Evolutionary conservation across 2,888 invertebrate species (phyloP).

Genomic region (Piscicola geometra): DNA sequence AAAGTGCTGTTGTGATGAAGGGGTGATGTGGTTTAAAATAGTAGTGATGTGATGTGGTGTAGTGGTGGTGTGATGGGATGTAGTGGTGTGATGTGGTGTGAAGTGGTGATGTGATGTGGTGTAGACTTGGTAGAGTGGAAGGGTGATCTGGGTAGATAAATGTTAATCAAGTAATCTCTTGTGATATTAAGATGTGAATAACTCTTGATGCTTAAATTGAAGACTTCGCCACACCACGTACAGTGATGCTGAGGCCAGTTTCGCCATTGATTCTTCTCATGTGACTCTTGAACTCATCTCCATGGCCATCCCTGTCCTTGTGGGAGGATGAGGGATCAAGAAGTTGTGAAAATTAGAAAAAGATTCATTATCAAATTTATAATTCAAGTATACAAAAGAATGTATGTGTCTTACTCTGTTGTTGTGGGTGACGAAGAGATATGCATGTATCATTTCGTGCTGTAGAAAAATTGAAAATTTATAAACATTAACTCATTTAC

Average conservation of each 20-base stretch:
- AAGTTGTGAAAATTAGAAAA: background rate
- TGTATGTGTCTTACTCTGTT: slow-evolving; percentile 38
- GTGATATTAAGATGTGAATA: no score
- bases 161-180: no score
- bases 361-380: no score
- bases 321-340: no score
- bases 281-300: slow-evolving; percentile 84
- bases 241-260: slow-evolving; percentile 80
- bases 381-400: background rate
- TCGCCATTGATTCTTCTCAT: slow-evolving; percentile 85
- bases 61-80: background rate
- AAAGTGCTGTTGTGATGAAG: background rate
- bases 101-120: background rate
- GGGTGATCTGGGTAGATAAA: no score
- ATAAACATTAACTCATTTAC: slow-evolving; percentile 10
- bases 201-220: no score
- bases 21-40: background rate
- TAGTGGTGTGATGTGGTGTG: background rate
- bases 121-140: no score
- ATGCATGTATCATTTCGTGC: slow-evolving; percentile 99
- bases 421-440: slow-evolving; percentile 73
- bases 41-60: background rate
- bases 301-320: slow-evolving; percentile 84
- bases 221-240: slow-evolving; percentile 56
- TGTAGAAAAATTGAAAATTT: slow-evolving; percentile 49